Evolutionary conservation across 2,888 invertebrate species (phyloP).

Genomic region (Abrostola tripartita): DNA sequence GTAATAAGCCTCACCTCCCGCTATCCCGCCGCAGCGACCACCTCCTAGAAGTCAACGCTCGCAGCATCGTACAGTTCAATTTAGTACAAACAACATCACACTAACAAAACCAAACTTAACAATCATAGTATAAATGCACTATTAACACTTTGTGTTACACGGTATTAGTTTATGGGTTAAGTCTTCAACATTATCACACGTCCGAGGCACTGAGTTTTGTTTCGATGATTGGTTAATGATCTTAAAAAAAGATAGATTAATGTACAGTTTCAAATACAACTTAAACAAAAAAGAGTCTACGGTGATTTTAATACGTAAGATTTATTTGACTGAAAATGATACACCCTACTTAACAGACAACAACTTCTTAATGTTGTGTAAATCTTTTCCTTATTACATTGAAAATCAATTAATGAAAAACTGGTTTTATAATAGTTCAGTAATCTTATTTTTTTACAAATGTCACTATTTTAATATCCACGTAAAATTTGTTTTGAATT

Average conservation of each 20-base stretch:
- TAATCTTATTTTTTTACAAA: too few species aligned
- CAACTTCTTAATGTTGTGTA: too few species aligned
- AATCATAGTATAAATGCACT: slow-evolving; percentile 50
- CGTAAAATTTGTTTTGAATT: too few species aligned
- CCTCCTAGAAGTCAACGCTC: slow-evolving; percentile 81
- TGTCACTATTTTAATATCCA: too few species aligned
- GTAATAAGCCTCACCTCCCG: slow-evolving; percentile 75
- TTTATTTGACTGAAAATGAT: too few species aligned
- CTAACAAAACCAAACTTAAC: slow-evolving; percentile 34
- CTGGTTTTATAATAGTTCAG: too few species aligned
- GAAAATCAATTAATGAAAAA: too few species aligned
- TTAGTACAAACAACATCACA: slow-evolving; percentile 54
- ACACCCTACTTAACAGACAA: too few species aligned
- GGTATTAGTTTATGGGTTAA: slow-evolving; percentile 15
- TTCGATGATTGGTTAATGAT: slow-evolving; percentile 11
- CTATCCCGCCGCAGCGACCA: slow-evolving; percentile 86
- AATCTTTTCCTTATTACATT: too few species aligned
- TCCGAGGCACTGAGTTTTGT: slow-evolving; percentile 48
- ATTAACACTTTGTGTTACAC: slow-evolving; percentile 44
- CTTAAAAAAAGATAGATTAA: slow-evolving; percentile 8
- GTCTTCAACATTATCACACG: slow-evolving; percentile 43
- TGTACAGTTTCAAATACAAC: neutral
- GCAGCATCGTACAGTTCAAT: slow-evolving; percentile 74
- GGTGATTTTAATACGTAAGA: too few species aligned
- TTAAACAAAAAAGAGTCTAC: too few species aligned